Base-by-base conservation (phyloP, 2,797 vertebrate genomes). In the Thunnus albacares region DNA sequence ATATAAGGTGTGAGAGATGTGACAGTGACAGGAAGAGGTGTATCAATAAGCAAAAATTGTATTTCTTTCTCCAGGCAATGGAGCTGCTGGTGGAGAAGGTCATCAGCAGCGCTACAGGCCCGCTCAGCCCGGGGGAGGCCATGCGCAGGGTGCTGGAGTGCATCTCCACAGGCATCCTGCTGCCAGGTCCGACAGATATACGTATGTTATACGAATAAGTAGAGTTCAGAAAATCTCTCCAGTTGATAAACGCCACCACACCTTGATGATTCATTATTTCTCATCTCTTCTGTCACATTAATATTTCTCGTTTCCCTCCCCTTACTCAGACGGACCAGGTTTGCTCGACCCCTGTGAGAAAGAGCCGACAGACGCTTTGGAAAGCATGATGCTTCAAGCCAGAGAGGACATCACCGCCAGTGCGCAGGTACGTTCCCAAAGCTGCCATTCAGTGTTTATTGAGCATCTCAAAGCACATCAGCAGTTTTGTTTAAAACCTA, bases 301-400 rank as follows among this genome's bases (percentile, higher is more conserved):
- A 9, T 1, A 43, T 17, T 1, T 56, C 24, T 18, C 20, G 2
- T 41, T 26, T 62, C 18, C 10, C 15, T 59, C 18, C 55, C 6
- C n/a, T 68, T 6, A 11, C 13, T 43, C 92, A 98, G 96, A 95
- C 35, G 96, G 96, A 64, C 96, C 96, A 0, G 96, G 96, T 49
- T 90, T 97, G 76, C 93, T 94, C 77, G 96, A 97, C 82, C 96
- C 96, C n/a, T 97, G 96, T 78, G 96, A 97, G 93, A 96, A 96
- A 82, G 94, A 95, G 26, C 94, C 87, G 17, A 93, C 90, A 7
- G 96, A 96, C 9, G 93, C 88, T 68, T 84, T 96, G 35, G 89
- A 92, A 58, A 83, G 71, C 68, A 86, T 96, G 95, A 94, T 81
- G 22, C 85, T 57, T 52, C 95, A 96, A 90, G 92, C 95, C 57